Percentiles rank a stretch among this genome's conserved stretches.
Conservation (phyloP, 35 echinoderm and acorn worm species). For the Acanthaster planci region DNA sequence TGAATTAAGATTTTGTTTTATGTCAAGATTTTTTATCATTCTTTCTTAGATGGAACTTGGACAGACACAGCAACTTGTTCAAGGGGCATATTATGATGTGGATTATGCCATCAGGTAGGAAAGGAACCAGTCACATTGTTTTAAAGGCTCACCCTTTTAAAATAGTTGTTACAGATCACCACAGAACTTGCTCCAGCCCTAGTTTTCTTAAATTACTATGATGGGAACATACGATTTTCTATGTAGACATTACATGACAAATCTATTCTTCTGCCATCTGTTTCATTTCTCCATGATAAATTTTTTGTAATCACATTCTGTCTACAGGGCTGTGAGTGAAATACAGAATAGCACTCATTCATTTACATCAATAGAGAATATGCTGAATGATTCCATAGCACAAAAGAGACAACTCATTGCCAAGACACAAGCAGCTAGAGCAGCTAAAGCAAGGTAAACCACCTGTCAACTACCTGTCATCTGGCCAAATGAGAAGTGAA, state of each 20-base stretch:
- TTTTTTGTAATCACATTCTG: not conserved
- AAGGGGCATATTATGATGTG: constrained; percentile 82
- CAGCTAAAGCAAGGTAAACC: constrained; percentile 11
- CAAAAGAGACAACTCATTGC: not conserved
- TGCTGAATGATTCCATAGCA: not conserved
- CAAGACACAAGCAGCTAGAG: not conserved
- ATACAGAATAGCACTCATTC: constrained; percentile 11
- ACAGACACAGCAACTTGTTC: constrained; percentile 66
- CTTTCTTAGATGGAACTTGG: constrained; percentile 59
- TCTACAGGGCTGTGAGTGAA: not conserved
- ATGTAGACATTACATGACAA: no score
- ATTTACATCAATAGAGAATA: constrained; percentile 7
- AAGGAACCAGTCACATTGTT: no score
- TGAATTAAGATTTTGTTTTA: no score
- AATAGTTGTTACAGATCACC: no score
- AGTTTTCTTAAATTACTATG: no score
- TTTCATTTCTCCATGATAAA: no score
- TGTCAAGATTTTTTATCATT: not conserved
- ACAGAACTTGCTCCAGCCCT: no score
- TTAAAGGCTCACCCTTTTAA: no score
- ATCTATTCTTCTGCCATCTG: no score
- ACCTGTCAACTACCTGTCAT: no score
- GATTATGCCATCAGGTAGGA: constrained; percentile 78
- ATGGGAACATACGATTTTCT: no score
- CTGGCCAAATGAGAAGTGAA: no score